Percentiles rank a stretch among this genome's conserved stretches.
phyloP scores from a whole-genome alignment of 1,140 invertebrate genomes.

The Drosophila rufa region DNA sequence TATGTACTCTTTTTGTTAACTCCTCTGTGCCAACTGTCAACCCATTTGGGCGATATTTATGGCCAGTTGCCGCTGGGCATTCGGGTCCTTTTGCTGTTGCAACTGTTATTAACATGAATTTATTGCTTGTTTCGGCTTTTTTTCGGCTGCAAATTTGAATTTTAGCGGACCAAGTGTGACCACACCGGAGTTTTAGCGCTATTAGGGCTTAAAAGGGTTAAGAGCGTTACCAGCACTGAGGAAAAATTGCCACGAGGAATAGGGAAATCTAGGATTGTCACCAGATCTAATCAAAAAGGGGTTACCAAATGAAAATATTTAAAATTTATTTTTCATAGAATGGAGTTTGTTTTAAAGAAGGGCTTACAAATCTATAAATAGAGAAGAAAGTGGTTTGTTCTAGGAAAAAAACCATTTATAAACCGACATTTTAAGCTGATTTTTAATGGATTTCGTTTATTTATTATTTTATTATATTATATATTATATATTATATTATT shows the following conservation, averaged over 20 bases:
- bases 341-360: too few species aligned
- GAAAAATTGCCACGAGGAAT: neutral
- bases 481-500: too few species aligned
- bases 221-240: neutral
- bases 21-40: constrained; percentile 73
- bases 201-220: constrained; percentile 16
- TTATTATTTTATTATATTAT: too few species aligned
- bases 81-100: constrained; percentile 31
- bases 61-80: constrained; percentile 63
- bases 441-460: too few species aligned
- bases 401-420: too few species aligned
- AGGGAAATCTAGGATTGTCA: neutral
- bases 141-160: constrained; percentile 47
- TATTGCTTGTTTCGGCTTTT: constrained; percentile 57
- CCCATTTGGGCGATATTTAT: constrained; percentile 76
- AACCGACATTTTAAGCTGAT: too few species aligned
- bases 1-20: neutral
- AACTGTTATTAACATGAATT: constrained; percentile 80
- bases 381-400: too few species aligned
- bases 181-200: constrained; percentile 18
- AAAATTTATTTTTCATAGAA: too few species aligned
- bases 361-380: too few species aligned
- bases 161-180: constrained; percentile 43
- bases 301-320: too few species aligned
- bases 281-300: too few species aligned